Base-by-base conservation (phyloP, 1,140 invertebrate genomes). In the Hirudo medicinalis region DNA sequence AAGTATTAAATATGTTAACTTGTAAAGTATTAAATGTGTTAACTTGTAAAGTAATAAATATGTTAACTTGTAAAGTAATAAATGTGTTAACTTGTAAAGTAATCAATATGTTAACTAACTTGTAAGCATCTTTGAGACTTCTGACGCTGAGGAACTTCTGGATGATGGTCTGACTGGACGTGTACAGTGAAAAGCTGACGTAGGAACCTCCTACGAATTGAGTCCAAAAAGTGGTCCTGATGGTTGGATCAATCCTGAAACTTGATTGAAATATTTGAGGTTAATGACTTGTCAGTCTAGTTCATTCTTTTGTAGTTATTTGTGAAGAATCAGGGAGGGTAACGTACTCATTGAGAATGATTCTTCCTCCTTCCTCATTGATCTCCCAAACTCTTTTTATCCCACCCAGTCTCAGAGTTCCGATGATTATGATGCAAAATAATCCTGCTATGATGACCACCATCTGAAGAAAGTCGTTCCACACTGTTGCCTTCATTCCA, bases 101-200 rank as follows among this genome's bases (percentile, higher is more conserved):
- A 25, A 3, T 2, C 2, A 25, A n/a, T n/a, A n/a, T n/a, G n/a
- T n/a, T n/a, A 57, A 57, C 72, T 78, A 27, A 88, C 87, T 80
- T 86, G 81, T 82, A 85, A 4, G 88, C 88, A 67, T 85, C 80
- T 71, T 80, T 81, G 5, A 90, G 76, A 20, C 84, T 87, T 0
- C 87, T 86, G 40, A 89, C 72, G 88, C 88, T 88, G 53, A 93
- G 84, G 78, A 91, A 92, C 78, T 92, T 90, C 79, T 94, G 91
- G 25, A 93, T 88, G 32, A 91, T 91, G 0, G 91, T 88, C 79
- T 94, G 91, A 81, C 92, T 94, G 43, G 90, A 88, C 76, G 89
- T 90, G 78, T 91, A 92, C 79, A 93, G 86, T 0, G 90, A 88
- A 3, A 90, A 36, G 43, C 69, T 53, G n/a, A 49, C 49, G n/a